Conservation (phyloP, 2,797 vertebrate genomes). For the Dendrocincla fuliginosa region DNA sequence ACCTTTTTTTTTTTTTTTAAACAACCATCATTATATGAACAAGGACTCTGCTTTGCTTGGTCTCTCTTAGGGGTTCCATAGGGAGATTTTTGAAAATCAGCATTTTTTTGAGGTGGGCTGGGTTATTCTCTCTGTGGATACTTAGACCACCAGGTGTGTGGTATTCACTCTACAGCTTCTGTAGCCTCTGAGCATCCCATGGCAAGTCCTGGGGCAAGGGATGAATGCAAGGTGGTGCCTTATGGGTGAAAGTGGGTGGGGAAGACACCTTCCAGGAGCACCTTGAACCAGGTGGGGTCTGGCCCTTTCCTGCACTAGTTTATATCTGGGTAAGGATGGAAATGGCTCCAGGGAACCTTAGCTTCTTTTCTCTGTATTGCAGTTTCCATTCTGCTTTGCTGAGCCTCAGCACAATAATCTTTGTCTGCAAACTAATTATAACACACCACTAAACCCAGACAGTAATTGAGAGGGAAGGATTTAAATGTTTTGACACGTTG, state of each 20-base stretch:
- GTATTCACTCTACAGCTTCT: neutral
- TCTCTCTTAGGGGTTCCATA: neutral
- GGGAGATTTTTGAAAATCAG: neutral
- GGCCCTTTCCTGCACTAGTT: neutral
- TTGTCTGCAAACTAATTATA: neutral
- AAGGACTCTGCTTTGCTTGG: neutral
- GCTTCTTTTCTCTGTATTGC: neutral
- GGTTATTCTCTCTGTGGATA: neutral
- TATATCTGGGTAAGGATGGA: neutral
- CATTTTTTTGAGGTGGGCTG: neutral
- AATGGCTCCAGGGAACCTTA: neutral
- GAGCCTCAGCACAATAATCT: neutral
- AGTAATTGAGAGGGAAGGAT: neutral
- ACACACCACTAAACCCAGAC: neutral
- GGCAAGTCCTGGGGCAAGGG: neutral
- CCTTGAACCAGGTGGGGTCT: neutral
- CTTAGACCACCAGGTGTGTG: neutral
- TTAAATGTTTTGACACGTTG: neutral
- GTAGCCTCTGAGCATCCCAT: neutral
- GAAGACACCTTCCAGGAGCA: neutral
- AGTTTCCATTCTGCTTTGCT: neutral
- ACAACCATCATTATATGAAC: neutral
- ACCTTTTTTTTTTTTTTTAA: neutral
- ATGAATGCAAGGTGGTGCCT: neutral
- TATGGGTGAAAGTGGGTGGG: neutral